These are phyloP conservation scores for Pelagia noctiluca DNA, from an alignment of 30 jellyfish, hydroid and myxozoan species.

Conservation along the genomic window DNA sequence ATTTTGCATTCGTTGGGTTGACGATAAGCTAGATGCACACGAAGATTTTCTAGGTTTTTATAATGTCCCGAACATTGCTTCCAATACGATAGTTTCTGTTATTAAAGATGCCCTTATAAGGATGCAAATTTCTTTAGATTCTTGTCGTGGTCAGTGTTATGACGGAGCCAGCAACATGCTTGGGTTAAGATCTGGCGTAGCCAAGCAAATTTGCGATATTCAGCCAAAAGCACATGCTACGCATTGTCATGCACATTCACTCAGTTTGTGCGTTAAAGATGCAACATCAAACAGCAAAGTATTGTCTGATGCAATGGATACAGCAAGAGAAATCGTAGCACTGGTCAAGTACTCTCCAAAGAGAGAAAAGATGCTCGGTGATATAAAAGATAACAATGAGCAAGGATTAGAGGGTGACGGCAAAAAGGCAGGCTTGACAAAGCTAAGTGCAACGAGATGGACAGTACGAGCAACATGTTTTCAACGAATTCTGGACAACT, in stretches of 20 bases:
- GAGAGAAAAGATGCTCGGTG: conserved; percentile 46
- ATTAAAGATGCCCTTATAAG: conserved; percentile 30
- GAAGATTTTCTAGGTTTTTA: conserved; percentile 62
- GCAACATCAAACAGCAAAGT: conserved; percentile 13
- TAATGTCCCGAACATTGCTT: conserved; percentile 26
- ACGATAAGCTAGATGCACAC: conserved; percentile 20
- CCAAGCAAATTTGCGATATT: conserved; percentile 12
- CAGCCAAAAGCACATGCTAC: conserved; percentile 35
- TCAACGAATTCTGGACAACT: conserved; percentile 34
- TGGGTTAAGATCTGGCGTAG: neutral
- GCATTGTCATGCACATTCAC: conserved; percentile 47
- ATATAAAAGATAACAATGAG: conserved; percentile 29
- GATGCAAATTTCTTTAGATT: neutral
- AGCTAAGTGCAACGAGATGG: conserved; percentile 47
- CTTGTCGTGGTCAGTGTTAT: conserved; percentile 44
- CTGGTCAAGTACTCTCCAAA: conserved; percentile 59
- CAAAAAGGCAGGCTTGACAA: too few species aligned
- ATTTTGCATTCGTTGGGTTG: conserved; percentile 47
- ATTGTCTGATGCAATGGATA: conserved; percentile 29
- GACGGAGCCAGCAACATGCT: conserved; percentile 23
- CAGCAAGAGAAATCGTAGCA: conserved; percentile 22
- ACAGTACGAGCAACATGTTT: conserved; percentile 70
- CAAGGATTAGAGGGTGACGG: too few species aligned
- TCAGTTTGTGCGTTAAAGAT: conserved; percentile 22
- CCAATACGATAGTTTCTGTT: conserved; percentile 47